These are phyloP conservation scores for Chascanopsetta lugubris DNA, from an alignment of 2,113 vertebrate genomes.

Conservation along the genomic window DNA sequence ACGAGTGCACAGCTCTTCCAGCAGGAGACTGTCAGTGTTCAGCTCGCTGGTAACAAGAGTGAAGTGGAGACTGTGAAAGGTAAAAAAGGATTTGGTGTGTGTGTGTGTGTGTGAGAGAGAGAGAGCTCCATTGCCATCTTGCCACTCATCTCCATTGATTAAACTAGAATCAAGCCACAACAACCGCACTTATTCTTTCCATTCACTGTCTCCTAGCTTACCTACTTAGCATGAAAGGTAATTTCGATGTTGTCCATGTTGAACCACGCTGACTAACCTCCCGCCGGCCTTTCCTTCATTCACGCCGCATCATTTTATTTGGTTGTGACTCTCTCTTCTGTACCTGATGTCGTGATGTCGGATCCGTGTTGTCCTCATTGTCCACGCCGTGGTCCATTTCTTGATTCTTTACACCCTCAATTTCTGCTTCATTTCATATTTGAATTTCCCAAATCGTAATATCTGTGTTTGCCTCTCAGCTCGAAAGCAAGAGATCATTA, in stretches of 20 bases:
- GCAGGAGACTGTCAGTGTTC: conserved; percentile 20
- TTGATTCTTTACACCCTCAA: not conserved
- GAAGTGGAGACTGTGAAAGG: conserved; percentile 7
- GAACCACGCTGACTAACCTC: conserved; percentile 12
- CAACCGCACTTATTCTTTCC: conserved; percentile 42
- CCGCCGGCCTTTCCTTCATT: not conserved
- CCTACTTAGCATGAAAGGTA: conserved; percentile 74
- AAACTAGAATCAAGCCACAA: not conserved
- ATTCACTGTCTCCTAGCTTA: conserved; percentile 68
- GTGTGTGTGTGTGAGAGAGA: not conserved
- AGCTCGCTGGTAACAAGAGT: conserved; percentile 27
- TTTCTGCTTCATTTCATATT: not conserved
- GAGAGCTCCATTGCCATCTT: not conserved
- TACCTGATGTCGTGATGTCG: conserved; percentile 15
- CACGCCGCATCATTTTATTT: not conserved
- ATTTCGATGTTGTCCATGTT: conserved; percentile 43
- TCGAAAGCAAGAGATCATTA: conserved; percentile 98
- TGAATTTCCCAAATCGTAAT: not conserved
- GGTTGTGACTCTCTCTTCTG: not conserved
- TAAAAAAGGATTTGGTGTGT: conserved; percentile 23
- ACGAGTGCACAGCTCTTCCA: not conserved
- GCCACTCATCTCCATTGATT: not conserved
- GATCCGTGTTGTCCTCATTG: conserved; percentile 1
- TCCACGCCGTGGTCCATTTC: conserved; percentile 1
- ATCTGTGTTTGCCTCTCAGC: conserved; percentile 74